Percentiles rank a stretch among this genome's conserved stretches.
phyloP scores from a whole-genome alignment of 2,113 vertebrate genomes.

The Coptodon rendalli region DNA sequence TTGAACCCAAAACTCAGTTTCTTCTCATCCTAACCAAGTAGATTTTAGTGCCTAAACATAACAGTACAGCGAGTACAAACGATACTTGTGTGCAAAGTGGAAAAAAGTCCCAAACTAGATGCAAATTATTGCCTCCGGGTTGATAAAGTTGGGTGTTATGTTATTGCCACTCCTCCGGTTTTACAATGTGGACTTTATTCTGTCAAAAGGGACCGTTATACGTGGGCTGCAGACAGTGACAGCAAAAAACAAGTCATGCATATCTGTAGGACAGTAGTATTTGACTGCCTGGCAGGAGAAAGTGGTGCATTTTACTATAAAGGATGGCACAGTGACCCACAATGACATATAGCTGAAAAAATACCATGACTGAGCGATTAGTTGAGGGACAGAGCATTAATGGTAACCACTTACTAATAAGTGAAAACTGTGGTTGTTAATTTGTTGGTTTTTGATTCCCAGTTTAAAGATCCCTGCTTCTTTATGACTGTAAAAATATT shows the following conservation, averaged over 20 bases:
- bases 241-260: background rate
- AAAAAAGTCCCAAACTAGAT: background rate
- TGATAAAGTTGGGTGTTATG: background rate
- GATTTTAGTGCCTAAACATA: background rate
- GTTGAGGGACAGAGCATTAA: background rate
- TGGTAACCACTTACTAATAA: background rate
- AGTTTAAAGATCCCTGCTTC: background rate
- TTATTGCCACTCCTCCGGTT: background rate
- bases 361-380: background rate
- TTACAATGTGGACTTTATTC: background rate
- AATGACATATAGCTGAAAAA: background rate
- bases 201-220: background rate
- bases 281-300: background rate
- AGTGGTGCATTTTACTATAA: background rate
- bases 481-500: background rate
- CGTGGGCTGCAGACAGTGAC: background rate
- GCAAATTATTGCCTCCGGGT: background rate
- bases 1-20: background rate
- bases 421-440: background rate
- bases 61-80: background rate
- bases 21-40: background rate
- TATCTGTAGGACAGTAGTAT: background rate
- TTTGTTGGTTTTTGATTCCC: background rate
- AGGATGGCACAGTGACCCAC: background rate
- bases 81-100: background rate